Percentiles rank a stretch among this genome's conserved stretches.
These are phyloP conservation scores for Sebastes reedi DNA, from an alignment of 2,797 vertebrate genomes.

Conservation along the genomic window DNA sequence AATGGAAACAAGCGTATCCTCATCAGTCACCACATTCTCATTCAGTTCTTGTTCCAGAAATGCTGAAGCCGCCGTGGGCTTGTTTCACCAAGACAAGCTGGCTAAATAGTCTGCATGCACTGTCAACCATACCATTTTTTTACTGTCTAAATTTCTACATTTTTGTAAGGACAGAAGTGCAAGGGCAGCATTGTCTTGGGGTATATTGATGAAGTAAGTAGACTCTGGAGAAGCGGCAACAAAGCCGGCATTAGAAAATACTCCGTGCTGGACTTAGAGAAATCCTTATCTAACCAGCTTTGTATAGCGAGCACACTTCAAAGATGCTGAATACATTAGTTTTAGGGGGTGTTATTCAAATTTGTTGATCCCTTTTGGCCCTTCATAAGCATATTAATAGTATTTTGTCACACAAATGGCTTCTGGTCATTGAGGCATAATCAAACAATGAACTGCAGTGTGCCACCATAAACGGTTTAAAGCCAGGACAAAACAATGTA, in stretches of 20 bases:
- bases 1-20: not conserved
- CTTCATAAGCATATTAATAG: constrained; percentile 78
- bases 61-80: not conserved
- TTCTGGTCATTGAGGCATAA: constrained; percentile 66
- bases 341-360: constrained; percentile 71
- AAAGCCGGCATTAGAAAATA: constrained; percentile 38
- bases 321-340: constrained; percentile 66
- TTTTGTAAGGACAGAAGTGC: constrained; percentile 12
- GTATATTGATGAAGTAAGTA: constrained; percentile 1
- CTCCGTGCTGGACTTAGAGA: constrained; percentile 20
- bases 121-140: not conserved
- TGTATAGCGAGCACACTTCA: constrained; percentile 55
- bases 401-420: constrained; percentile 72
- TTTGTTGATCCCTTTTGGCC: constrained; percentile 67
- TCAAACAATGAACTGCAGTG: constrained; percentile 65
- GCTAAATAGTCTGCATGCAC: constrained; percentile 7
- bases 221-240: constrained; percentile 13
- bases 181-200: constrained; percentile 2
- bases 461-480: constrained; percentile 62
- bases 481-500: constrained; percentile 54
- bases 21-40: not conserved
- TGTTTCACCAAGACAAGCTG: not conserved
- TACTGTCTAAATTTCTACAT: not conserved
- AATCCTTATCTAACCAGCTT: constrained; percentile 63
- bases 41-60: not conserved